Evolutionary conservation across 1,140 invertebrate species (phyloP).

Genomic region (Dufourea novaeangliae): DNA sequence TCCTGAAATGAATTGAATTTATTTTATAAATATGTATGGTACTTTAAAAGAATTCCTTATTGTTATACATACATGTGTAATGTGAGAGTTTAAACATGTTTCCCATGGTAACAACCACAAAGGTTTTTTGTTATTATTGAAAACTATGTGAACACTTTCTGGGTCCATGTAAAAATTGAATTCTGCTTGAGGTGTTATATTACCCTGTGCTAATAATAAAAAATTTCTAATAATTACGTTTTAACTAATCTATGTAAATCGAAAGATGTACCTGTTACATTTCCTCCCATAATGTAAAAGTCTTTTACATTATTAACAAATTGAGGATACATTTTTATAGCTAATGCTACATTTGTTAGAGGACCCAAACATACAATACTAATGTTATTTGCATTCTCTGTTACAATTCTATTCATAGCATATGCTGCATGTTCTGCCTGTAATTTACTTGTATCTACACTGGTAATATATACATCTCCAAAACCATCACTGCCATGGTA

Average conservation of each 20-base stretch:
- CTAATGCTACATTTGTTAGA: conserved; percentile 89
- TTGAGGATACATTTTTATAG: conserved; percentile 85
- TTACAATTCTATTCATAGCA: conserved; percentile 81
- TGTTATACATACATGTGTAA: conserved; percentile 80
- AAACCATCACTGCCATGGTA: conserved; percentile 87
- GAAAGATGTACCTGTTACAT: conserved; percentile 83
- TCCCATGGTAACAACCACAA: conserved; percentile 86
- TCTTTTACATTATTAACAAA: conserved; percentile 85
- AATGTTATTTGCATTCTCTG: conserved; percentile 77
- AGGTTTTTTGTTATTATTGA: conserved; percentile 83
- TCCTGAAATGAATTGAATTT: conserved; percentile 78
- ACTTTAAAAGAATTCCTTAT: background rate
- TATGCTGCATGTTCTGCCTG: conserved; percentile 79
- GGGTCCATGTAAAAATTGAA: conserved; percentile 91
- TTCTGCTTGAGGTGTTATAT: conserved; percentile 84
- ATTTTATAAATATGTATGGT: conserved; percentile 25
- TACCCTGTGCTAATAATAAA: conserved; percentile 28
- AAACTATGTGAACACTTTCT: conserved; percentile 88
- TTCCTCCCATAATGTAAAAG: conserved; percentile 90
- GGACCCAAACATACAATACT: conserved; percentile 87
- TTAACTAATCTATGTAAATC: conserved; percentile 11
- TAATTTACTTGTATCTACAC: conserved; percentile 72
- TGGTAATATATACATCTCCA: conserved; percentile 82
- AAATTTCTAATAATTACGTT: background rate
- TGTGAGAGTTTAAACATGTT: conserved; percentile 79